These are phyloP conservation scores for Hyperoodon ampullatus DNA, from an alignment of 2,113 vertebrate species.

Conservation along the genomic window DNA sequence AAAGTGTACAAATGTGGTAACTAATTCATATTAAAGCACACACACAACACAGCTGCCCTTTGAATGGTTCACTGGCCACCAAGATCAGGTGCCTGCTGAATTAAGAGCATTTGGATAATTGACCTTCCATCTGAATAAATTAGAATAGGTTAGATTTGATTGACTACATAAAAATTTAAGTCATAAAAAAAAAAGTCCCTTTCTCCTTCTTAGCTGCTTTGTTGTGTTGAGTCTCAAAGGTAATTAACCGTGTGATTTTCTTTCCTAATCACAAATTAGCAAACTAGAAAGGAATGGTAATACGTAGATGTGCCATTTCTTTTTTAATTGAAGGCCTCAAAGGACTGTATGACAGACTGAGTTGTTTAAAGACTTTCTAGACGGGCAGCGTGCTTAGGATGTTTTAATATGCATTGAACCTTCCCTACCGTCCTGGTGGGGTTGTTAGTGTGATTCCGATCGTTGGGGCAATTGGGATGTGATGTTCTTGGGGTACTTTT, in stretches of 20 bases:
- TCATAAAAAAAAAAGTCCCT: constrained; percentile 84
- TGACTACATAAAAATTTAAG: constrained; percentile 85
- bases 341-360: background rate
- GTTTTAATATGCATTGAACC: background rate
- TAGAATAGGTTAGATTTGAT: constrained; percentile 92
- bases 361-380: background rate
- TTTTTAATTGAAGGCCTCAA: background rate
- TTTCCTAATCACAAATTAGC: constrained; percentile 82
- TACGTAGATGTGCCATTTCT: background rate
- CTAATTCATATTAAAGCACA: constrained; percentile 79
- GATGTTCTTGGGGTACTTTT: background rate
- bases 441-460: background rate
- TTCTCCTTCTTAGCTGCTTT: constrained; percentile 82
- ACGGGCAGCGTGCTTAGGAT: background rate
- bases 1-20: constrained; percentile 78
- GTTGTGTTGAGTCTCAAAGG: constrained; percentile 82
- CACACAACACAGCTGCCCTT: constrained; percentile 85
- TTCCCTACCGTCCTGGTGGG: background rate
- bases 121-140: constrained; percentile 90
- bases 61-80: constrained; percentile 86
- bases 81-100: constrained; percentile 86
- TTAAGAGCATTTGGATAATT: constrained; percentile 91
- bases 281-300: constrained; percentile 55
- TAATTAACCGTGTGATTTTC: constrained; percentile 84
- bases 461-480: too few relatives aligned